Conservation (phyloP, 2,888 invertebrate species). For the Scaptomyza flava region DNA sequence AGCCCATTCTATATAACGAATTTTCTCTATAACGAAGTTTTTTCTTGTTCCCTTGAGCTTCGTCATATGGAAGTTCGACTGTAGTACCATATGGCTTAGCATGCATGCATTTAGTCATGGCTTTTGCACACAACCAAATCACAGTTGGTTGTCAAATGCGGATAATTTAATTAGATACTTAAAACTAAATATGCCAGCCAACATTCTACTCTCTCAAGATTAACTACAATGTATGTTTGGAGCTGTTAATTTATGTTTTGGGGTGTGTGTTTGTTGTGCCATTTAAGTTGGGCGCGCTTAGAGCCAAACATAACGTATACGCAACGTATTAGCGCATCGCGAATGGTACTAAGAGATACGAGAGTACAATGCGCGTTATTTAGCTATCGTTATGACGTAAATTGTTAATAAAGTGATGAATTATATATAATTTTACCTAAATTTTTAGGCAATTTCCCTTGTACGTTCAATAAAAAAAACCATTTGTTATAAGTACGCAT, state of each 20-base stretch:
- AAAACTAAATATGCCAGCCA: constrained; percentile 62
- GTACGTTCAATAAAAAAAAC: constrained; percentile 19
- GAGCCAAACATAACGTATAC: constrained; percentile 36
- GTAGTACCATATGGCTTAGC: not conserved
- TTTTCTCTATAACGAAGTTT: too few relatives aligned
- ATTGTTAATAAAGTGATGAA: not conserved
- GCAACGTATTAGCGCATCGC: constrained; percentile 9
- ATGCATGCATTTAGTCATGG: constrained; percentile 63
- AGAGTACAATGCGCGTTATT: not conserved
- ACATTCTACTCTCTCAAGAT: constrained; percentile 35
- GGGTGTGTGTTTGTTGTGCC: constrained; percentile 30
- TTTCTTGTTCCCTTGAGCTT: too few relatives aligned
- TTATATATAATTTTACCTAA: too few relatives aligned
- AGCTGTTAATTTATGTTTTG: constrained; percentile 20
- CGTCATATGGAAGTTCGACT: too few relatives aligned
- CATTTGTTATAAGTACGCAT: constrained; percentile 18
- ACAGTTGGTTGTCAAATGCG: constrained; percentile 73
- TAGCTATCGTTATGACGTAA: not conserved
- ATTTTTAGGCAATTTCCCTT: not conserved
- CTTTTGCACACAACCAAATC: constrained; percentile 78
- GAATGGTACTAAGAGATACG: not conserved
- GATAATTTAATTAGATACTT: constrained; percentile 76
- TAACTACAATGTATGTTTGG: constrained; percentile 30
- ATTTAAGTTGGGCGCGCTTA: constrained; percentile 11
- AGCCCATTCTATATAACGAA: too few relatives aligned